Evolutionary conservation across 2,888 invertebrate species (phyloP).

Genomic region (Amphipoea lucens): DNA sequence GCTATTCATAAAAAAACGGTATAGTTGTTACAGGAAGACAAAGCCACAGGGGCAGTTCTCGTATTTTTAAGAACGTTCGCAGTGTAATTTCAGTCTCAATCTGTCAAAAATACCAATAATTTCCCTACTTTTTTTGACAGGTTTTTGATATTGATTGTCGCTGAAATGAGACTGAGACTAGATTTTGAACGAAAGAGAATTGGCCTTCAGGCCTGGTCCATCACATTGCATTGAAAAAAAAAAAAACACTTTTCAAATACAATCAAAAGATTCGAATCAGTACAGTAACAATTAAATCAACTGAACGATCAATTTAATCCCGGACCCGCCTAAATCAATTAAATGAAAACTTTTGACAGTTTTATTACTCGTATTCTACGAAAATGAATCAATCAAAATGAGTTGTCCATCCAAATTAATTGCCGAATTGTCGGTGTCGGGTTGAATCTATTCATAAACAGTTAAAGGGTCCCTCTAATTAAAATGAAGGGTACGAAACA

Average conservation of each 20-base stretch:
- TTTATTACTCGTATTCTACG: slow-evolving; percentile 21
- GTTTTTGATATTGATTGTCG: too few species aligned
- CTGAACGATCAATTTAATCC: slow-evolving; percentile 28
- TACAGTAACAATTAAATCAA: slow-evolving; percentile 26
- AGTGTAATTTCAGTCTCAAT: not conserved
- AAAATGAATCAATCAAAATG: slow-evolving; percentile 55
- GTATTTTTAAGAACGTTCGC: not conserved
- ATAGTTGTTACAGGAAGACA: not conserved
- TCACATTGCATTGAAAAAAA: not conserved
- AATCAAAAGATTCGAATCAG: not conserved
- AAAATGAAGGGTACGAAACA: slow-evolving; percentile 61
- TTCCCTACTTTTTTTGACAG: not conserved
- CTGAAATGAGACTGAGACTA: not conserved
- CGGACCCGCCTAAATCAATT: slow-evolving; percentile 16
- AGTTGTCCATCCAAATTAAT: slow-evolving; percentile 54
- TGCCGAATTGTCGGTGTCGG: slow-evolving; percentile 36
- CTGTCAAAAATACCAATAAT: not conserved
- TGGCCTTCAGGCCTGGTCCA: not conserved
- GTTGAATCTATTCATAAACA: slow-evolving; percentile 65
- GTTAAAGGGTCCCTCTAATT: slow-evolving; percentile 63
- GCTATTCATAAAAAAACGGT: not conserved
- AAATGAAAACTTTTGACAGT: slow-evolving; percentile 42
- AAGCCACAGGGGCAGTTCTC: not conserved
- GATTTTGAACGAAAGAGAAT: not conserved
- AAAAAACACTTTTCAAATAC: not conserved